Conservation (phyloP, 2,113 vertebrate species). For the Archilochus colubris region DNA sequence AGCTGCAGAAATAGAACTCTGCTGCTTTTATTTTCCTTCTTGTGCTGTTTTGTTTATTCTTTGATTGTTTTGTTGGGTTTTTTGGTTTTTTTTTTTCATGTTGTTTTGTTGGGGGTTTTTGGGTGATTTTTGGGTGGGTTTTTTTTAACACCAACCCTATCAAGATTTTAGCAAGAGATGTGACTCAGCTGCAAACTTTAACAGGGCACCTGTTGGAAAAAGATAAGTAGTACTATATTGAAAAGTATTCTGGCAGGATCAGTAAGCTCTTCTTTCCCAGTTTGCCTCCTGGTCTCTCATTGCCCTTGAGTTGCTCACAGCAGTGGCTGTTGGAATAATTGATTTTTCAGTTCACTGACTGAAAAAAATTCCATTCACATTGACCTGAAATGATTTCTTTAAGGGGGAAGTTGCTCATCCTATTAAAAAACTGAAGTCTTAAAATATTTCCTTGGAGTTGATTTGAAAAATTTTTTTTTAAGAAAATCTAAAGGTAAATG, state of each 20-base stretch:
- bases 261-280: background rate
- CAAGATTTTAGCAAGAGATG: background rate
- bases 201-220: background rate
- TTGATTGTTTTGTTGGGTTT: background rate
- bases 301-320: conserved; percentile 41
- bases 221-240: background rate
- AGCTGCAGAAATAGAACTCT: background rate
- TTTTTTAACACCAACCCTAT: background rate
- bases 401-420: background rate
- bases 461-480: background rate
- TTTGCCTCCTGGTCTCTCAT: conserved; percentile 4
- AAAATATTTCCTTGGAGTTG: background rate
- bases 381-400: conserved; percentile 33
- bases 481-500: background rate
- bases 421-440: background rate
- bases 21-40: background rate
- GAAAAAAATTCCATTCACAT: conserved; percentile 48
- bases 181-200: background rate
- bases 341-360: conserved; percentile 62
- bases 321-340: conserved; percentile 33
- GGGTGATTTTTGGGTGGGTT: background rate
- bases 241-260: background rate
- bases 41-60: background rate
- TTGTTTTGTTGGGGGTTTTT: background rate
- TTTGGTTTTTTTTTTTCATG: background rate